Evolutionary conservation across 2,797 vertebrate genomes (phyloP).

Genomic region (Hozukius guyotensis): DNA sequence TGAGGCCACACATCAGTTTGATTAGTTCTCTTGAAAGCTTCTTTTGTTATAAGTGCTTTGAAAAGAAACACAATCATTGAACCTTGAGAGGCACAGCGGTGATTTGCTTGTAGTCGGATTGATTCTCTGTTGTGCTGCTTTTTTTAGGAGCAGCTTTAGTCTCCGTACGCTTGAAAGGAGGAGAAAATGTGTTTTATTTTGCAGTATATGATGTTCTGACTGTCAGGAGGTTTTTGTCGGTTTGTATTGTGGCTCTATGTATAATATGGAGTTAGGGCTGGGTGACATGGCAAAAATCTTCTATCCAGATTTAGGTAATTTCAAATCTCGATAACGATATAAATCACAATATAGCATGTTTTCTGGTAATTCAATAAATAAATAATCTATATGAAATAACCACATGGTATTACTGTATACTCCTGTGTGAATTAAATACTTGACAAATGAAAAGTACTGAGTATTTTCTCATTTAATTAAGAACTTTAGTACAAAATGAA

Average conservation of each 20-base stretch:
- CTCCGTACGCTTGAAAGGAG: not conserved
- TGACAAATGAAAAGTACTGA: no score
- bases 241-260: not conserved
- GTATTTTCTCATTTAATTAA: no score
- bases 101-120: constrained; percentile 12
- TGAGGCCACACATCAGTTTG: not conserved
- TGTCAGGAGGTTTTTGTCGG: not conserved
- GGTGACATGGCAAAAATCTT: no score
- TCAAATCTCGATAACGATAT: no score
- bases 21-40: constrained; percentile 16
- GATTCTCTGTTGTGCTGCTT: not conserved
- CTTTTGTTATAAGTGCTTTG: constrained; percentile 5
- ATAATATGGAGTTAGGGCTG: no score
- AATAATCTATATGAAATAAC: no score
- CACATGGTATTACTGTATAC: no score
- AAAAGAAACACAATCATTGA: not conserved
- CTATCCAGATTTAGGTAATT: no score
- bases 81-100: not conserved
- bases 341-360: no score
- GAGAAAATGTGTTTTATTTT: not conserved
- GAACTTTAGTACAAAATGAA: no score
- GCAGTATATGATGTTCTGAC: not conserved
- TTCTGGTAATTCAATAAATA: no score
- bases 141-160: not conserved
- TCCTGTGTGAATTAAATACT: no score